Evolutionary conservation across 1,140 invertebrate species (phyloP), one percentile per base, ranked within the genome.

Genomic region (Fopius arisanus): DNA sequence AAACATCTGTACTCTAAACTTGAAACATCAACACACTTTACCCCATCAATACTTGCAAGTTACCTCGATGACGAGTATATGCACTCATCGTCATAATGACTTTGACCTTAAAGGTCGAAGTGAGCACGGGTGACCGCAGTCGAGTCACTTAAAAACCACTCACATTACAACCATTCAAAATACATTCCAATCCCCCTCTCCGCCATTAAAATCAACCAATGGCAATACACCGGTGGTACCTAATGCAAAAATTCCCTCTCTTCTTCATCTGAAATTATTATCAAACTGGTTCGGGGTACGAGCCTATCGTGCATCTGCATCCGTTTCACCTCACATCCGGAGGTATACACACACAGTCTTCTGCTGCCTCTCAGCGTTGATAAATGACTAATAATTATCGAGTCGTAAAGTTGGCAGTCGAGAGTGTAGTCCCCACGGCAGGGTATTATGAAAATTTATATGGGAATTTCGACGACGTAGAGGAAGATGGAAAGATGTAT

Each of bases 101-200:
- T 80, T 80, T 80, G 78, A 79, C 79, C 78, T 80, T 78, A 78
- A 75, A 79, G 78, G 79, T 79, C 78, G 74, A 77, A 78, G 75
- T 71, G 70, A 75, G 68, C 69, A 68, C 40, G 72, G 65, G 78
- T 59, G 73, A 73, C 70, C 16, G 41, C 16, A 48, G 41, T 28
- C 37, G 21, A 26, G 66, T 67, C 37, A 40, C 31, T 67, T 67
- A 21, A 67, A 26, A 67, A 40, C 37, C 19, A 40, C 37, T 41
- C 66, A 43, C 37, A 67, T 40, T 41, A 40, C 21, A 28, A 19
- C 54, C 54, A 59, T 59, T 59, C 19, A 59, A 59, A 14, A 3
- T 26, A 7, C 19, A 59, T 59, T 59, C 1, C 19, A 23, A 28
- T 19, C 54, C 19, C 14, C 5, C 54, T 59, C 1, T 2, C 14